These are phyloP conservation scores for Drosophila parabipectinata DNA, from an alignment of 1,140 invertebrate genomes.

Conservation along the genomic window DNA sequence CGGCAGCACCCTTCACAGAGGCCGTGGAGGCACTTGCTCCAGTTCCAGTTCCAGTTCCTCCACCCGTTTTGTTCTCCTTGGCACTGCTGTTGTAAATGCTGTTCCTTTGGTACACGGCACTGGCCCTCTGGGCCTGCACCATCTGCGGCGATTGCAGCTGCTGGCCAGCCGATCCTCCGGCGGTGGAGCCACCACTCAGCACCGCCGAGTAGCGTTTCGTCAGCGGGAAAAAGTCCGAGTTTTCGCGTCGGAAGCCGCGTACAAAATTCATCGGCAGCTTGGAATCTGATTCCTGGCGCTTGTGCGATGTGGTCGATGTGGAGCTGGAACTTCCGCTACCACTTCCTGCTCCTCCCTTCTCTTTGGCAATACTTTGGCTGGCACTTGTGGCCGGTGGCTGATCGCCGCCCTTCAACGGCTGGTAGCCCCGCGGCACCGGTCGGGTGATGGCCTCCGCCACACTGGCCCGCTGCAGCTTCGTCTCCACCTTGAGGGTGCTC, in stretches of 20 bases:
- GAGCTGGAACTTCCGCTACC: conserved; percentile 14
- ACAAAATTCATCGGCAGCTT: conserved; percentile 89
- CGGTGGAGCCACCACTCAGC: conserved; percentile 77
- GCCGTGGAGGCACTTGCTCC: conserved; percentile 9
- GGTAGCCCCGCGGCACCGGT: conserved; percentile 75
- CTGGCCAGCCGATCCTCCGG: conserved; percentile 22
- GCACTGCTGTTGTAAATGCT: conserved; percentile 84
- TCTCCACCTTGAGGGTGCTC: conserved; percentile 77
- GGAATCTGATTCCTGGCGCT: conserved; percentile 88
- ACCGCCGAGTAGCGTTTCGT: conserved; percentile 90
- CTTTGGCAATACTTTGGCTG: conserved; percentile 66
- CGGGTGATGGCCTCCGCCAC: conserved; percentile 68
- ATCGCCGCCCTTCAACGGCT: conserved; percentile 65
- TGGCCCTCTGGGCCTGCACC: conserved; percentile 85
- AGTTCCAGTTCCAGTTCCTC: conserved; percentile 14
- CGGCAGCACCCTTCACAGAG: conserved; percentile 23
- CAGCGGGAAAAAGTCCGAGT: conserved; percentile 91
- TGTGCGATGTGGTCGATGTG: conserved; percentile 77
- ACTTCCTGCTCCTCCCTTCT: conserved; percentile 23
- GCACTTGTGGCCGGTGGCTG: conserved; percentile 17
- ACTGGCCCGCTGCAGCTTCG: conserved; percentile 73
- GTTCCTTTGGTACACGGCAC: conserved; percentile 88
- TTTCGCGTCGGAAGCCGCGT: conserved; percentile 91
- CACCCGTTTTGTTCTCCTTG: background rate
- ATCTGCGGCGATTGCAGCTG: conserved; percentile 59